A percentile compares a stretch with the other conserved stretches of the same genome.
Evolutionary conservation across 1,140 invertebrate species (phyloP).

Genomic region (Idris sp.): DNA sequence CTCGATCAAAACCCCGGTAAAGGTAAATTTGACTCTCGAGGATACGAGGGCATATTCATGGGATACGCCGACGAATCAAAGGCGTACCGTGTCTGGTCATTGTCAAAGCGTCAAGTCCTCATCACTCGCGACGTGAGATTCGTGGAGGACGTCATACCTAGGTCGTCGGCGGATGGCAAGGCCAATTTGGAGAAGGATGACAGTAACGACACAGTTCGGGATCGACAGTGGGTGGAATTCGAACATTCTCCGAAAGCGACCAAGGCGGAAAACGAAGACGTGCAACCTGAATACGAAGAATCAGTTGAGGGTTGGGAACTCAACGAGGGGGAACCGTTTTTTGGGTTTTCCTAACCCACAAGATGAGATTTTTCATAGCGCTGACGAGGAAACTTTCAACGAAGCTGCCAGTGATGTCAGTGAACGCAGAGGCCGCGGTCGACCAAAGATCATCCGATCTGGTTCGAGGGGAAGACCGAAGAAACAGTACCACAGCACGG

Average conservation of each 20-base stretch:
- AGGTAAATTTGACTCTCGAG: background rate
- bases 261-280: background rate
- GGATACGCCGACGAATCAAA: slow-evolving; percentile 4
- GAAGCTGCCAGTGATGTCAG: background rate
- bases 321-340: background rate
- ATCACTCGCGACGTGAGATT: slow-evolving; percentile 24
- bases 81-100: slow-evolving; percentile 30
- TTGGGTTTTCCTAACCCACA: background rate
- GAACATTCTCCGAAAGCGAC: background rate
- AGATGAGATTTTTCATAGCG: background rate
- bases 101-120: slow-evolving; percentile 10
- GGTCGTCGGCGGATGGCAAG: background rate
- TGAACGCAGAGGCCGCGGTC: slow-evolving; percentile 23
- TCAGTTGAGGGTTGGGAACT: background rate
- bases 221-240: background rate
- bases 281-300: background rate
- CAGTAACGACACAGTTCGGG: no score
- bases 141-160: slow-evolving; percentile 2
- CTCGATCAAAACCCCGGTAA: background rate
- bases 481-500: slow-evolving; percentile 14
- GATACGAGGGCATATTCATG: slow-evolving; percentile 2
- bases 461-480: slow-evolving; percentile 41
- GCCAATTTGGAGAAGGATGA: background rate
- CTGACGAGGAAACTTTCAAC: background rate
- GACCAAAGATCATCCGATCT: slow-evolving; percentile 20